These are phyloP conservation scores for Bucco capensis DNA, from an alignment of 2,113 vertebrate species.

Conservation along the genomic window DNA sequence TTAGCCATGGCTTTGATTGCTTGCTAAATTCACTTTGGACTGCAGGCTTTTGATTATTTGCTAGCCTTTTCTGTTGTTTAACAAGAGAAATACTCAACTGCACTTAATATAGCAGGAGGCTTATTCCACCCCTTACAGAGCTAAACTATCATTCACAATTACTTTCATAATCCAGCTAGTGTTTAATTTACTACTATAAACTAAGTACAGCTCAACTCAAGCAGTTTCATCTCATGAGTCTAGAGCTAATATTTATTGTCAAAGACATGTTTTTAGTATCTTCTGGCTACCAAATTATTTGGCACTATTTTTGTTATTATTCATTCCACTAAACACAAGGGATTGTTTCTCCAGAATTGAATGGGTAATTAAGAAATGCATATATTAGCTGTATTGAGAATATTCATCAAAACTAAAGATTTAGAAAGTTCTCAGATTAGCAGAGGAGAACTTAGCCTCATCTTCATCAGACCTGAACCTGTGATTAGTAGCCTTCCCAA, in stretches of 20 bases:
- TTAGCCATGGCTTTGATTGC: not conserved
- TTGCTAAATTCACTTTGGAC: not conserved
- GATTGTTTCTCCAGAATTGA: slow-evolving; percentile 33
- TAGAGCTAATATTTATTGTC: not conserved
- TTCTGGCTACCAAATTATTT: slow-evolving; percentile 39
- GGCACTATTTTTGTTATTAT: not conserved
- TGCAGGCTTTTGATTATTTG: not conserved
- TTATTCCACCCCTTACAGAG: not conserved
- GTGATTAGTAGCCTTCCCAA: not conserved
- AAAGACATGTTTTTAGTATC: slow-evolving; percentile 11
- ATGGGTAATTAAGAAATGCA: slow-evolving; percentile 1
- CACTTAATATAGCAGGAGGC: not conserved
- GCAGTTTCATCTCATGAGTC: slow-evolving; percentile 19
- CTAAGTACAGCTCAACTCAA: not conserved
- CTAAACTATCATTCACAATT: not conserved
- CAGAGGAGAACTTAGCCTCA: not conserved
- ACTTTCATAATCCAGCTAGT: slow-evolving; percentile 5
- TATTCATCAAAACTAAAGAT: not conserved
- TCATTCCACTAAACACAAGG: slow-evolving; percentile 21
- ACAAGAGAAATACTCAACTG: not conserved
- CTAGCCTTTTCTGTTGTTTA: not conserved
- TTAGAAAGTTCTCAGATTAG: not conserved
- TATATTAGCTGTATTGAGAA: not conserved
- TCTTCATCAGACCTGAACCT: not conserved
- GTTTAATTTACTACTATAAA: not conserved